Evolutionary conservation across 2,113 vertebrate species (phyloP).

Genomic region (Falcunculus frontatus): DNA sequence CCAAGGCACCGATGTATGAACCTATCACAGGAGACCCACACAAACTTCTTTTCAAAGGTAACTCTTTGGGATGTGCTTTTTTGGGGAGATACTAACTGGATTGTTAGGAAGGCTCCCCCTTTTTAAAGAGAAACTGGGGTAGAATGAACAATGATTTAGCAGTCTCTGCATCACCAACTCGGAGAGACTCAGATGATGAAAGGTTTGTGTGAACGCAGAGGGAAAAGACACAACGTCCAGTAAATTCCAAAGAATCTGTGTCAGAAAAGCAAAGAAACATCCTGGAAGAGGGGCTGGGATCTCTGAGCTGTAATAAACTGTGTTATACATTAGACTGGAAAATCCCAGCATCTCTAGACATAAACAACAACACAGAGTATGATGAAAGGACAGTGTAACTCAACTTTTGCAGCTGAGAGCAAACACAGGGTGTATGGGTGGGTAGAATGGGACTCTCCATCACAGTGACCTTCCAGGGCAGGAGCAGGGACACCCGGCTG

Average conservation of each 20-base stretch:
- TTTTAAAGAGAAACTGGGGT: not conserved
- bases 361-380: rapidly evolving
- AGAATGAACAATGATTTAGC: not conserved
- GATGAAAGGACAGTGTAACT: not conserved
- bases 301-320: not conserved
- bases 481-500: not conserved
- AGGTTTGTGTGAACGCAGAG: not conserved
- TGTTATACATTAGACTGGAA: too few relatives aligned
- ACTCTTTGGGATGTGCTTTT: not conserved
- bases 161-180: not conserved
- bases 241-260: not conserved
- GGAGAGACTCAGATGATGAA: not conserved
- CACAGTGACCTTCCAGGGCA: rapidly evolving
- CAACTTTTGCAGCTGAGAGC: not conserved
- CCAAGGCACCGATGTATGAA: not conserved
- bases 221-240: not conserved
- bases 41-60: not conserved
- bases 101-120: not conserved
- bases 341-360: not conserved
- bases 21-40: not conserved
- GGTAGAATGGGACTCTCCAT: rapidly evolving
- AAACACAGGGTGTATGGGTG: rapidly evolving
- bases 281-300: not conserved
- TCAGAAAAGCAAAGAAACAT: not conserved
- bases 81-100: not conserved